Evolutionary conservation across 2,113 vertebrate genomes (phyloP), one percentile per base, ranked within the genome.

Genomic region (Monopterus albus): DNA sequence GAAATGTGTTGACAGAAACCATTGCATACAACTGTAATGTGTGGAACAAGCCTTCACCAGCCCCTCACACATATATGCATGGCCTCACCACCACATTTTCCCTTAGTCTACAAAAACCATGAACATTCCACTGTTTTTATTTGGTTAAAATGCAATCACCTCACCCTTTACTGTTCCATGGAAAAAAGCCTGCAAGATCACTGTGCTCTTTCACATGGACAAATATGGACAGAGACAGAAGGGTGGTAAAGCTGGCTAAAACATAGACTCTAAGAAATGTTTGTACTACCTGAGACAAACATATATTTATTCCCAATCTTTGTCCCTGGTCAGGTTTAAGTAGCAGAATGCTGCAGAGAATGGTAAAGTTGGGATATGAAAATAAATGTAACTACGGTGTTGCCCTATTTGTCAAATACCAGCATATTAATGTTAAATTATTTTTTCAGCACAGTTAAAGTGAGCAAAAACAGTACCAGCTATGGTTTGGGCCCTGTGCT

Each of bases 71-170:
- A 52, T 45, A 46, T 20, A 50, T 35, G 21, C 47, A 59, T 14
- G 36, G 5, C 8, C 29, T 7, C 29, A 31, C 29, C 29, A 31
- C 74, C 81, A 72, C 72, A 86, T 87, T 86, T 90, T 80, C 83
- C 77, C 56, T 75, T 28, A 53, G 63, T 62, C 67, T 28, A 39
- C 83, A 75, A 42, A 67, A 77, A 51, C 57, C 77, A 70, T 39
- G 1, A 67, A 84, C 71, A 81, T 87, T 87, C 85, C 82, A 47
- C 69, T 51, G 78, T 64, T 82, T 85, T 68, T 49, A 52, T 75
- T 75, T 71, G 60, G 72, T 61, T 15, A 4, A 74, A 59, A 72
- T 18, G 66, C 52, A 75, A 64, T 52, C 40, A 20, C 26, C 46
- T 81, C 73, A 68, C 15, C 67, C 59, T 70, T 65, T 5, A 3